These are phyloP conservation scores for Hylaeus anthracinus DNA, from an alignment of 1,140 invertebrate species.

Conservation along the genomic window DNA sequence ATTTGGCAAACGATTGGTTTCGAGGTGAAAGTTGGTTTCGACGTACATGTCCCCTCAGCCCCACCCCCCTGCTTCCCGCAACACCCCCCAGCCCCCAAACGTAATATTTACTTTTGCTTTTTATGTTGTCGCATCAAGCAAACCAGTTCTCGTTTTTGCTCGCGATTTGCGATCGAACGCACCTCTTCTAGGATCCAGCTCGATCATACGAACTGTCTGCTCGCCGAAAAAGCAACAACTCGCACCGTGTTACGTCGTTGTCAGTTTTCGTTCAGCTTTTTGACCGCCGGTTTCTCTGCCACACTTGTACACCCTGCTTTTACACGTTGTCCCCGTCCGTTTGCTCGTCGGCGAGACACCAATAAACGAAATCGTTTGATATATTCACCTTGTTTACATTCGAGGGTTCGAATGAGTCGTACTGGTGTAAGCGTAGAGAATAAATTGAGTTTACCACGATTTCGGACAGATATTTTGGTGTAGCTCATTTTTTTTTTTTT, in stretches of 20 bases:
- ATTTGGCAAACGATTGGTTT: neutral
- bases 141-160: neutral
- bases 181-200: neutral
- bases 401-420: no score
- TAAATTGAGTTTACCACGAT: no score
- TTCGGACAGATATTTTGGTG: no score
- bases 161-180: neutral
- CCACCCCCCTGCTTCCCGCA: no score
- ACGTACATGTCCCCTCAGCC: neutral
- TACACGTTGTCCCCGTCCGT: neutral
- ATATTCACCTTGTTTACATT: no score
- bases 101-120: constrained; percentile 26
- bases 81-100: neutral
- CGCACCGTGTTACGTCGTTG: neutral
- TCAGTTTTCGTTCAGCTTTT: constrained; percentile 7
- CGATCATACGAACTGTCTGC: neutral
- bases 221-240: neutral
- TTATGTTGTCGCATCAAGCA: constrained; percentile 7
- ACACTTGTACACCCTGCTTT: constrained; percentile 21
- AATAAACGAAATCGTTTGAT: neutral
- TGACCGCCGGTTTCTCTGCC: neutral
- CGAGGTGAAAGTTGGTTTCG: neutral
- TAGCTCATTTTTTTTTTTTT: neutral
- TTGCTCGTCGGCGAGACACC: neutral
- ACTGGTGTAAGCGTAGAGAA: no score